Evolutionary conservation across 2,113 vertebrate genomes (phyloP).

Genomic region (Balaenoptera acutorostrata): DNA sequence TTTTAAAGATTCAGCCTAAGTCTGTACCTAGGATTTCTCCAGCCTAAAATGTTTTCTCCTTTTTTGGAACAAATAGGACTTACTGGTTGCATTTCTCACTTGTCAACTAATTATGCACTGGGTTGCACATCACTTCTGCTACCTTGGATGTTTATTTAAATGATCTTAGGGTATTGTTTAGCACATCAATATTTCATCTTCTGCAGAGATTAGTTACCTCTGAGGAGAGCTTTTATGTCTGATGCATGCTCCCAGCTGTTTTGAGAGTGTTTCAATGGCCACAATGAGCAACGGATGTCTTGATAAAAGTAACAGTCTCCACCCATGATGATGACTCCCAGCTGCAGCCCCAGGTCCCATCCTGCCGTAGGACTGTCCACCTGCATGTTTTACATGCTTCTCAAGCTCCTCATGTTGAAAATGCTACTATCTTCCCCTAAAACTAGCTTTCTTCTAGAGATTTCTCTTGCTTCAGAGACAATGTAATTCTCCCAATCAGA

Average conservation of each 20-base stretch:
- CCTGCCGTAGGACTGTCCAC: not conserved
- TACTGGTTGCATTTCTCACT: not conserved
- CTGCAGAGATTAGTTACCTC: not conserved
- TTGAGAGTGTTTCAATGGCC: not conserved
- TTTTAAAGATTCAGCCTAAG: not conserved
- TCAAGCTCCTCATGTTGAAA: not conserved
- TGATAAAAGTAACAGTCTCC: not conserved
- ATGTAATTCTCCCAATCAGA: not conserved
- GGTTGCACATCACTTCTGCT: not conserved
- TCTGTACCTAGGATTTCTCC: not conserved
- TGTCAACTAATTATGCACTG: not conserved
- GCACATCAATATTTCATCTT: not conserved
- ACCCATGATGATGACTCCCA: not conserved
- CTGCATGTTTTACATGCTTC: not conserved
- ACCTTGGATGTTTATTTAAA: conserved; percentile 10
- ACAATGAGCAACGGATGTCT: not conserved
- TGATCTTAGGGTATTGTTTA: not conserved
- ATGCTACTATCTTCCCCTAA: not conserved
- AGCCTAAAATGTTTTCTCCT: not conserved
- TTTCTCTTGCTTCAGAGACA: not conserved
- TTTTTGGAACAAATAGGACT: not conserved
- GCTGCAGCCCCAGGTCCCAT: not conserved
- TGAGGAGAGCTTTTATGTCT: not conserved
- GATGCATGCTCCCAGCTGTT: not conserved
- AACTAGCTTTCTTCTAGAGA: not conserved